phyloP scores from a whole-genome alignment of 2,888 invertebrate genomes.

The Eulithis prunata region DNA sequence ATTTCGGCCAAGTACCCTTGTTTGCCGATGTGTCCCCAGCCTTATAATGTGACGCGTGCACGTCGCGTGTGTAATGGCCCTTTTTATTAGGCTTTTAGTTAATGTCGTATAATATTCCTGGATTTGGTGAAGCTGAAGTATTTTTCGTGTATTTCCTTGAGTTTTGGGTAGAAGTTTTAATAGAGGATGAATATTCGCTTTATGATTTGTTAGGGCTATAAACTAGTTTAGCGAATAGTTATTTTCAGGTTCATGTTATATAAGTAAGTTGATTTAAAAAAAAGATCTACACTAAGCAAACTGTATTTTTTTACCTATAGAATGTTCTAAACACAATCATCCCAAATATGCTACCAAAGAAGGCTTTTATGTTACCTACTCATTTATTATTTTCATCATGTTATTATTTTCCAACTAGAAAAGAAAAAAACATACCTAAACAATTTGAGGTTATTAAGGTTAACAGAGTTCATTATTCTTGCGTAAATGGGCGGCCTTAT shows the following conservation, averaged over 20 bases:
- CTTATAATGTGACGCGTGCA: constrained; percentile 57
- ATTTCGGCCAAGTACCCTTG: constrained; percentile 52
- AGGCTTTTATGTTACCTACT: no score
- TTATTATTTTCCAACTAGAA: no score
- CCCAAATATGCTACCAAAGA: no score
- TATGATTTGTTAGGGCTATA: background rate
- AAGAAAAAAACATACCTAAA: no score
- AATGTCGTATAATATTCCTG: constrained; percentile 42
- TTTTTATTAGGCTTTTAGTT: constrained; percentile 63
- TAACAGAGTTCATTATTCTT: no score
- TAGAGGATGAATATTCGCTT: background rate
- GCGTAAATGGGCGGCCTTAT: no score
- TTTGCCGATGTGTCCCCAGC: constrained; percentile 51
- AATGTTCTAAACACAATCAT: no score
- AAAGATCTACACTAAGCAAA: background rate
- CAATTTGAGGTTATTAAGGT: no score
- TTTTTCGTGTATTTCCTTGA: constrained; percentile 8
- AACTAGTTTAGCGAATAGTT: background rate
- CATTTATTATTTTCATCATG: no score
- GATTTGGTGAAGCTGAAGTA: constrained; percentile 13
- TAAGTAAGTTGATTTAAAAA: background rate
- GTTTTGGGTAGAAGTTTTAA: background rate
- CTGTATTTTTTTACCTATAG: no score
- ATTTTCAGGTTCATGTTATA: background rate
- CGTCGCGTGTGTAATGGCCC: constrained; percentile 68